Base-by-base conservation (phyloP, 2,888 invertebrate genomes). In the Macroteleia sp. region DNA sequence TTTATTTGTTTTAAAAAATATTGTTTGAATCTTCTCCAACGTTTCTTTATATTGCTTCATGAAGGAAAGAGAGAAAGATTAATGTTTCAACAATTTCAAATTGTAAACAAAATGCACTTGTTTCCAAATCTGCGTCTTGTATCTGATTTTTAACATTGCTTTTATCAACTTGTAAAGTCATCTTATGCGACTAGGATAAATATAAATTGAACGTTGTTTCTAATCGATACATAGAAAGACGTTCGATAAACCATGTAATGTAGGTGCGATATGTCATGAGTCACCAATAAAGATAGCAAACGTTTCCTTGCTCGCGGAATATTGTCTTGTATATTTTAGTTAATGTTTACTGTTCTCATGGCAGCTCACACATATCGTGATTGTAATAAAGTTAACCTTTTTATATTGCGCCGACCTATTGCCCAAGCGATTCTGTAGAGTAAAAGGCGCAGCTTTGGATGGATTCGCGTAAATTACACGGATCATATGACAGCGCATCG, bases 331-430 rank as follows among this genome's bases (percentile, higher is more conserved):
- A 17, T 10, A 36, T 39, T 66, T 36, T 17, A 44, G 46, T 39
- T 46, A 39, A 69, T 48, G 76, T 66, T 74, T 62, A 56, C 32
- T 41, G 46, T 56, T 64, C 50, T 17, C 36, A 54, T 54, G 57
- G 56, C 50, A 46, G 17, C 48, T 64, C 59, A 41, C 59, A 41
- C 54, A 52, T 66, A 66, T 71, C 70, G 20, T 32, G 46, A 12
- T 20, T 32, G 66, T 54, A 71, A 61, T 66, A 66, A 56, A 71
- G 46, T 59, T 77, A 71, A 66, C 71, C 66, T 77, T 77, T 77
- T 71, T 71, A 66, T 61, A 61, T 36, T 44, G 25, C 42, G 30
- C 14, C 77, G 77, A 77, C 77, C 77, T 77, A 77, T 77, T 77
- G 67, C 77, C 42, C 61, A 77, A 77, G 67, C 32, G 44, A 25